Percentiles rank a stretch among this genome's conserved stretches.
These are phyloP conservation scores for Trialeurodes vaporariorum DNA, from an alignment of 1,140 invertebrate species.

Conservation along the genomic window DNA sequence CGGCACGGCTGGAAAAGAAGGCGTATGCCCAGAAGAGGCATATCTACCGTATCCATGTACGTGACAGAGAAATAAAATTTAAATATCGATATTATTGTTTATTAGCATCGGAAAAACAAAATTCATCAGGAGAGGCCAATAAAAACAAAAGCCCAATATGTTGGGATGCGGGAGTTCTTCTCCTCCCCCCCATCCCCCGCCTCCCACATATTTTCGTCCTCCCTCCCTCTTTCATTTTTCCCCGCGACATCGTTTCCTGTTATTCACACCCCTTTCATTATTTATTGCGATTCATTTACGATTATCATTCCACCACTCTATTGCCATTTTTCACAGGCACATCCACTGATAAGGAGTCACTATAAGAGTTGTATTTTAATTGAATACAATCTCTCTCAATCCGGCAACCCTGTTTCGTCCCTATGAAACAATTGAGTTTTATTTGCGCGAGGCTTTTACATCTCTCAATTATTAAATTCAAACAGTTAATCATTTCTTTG, in stretches of 20 bases:
- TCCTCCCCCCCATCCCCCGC: too few relatives aligned
- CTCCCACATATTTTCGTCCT: too few relatives aligned
- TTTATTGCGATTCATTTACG: neutral
- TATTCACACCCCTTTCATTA: neutral
- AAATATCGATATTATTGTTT: neutral
- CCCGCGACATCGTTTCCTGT: neutral
- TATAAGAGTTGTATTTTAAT: too few relatives aligned
- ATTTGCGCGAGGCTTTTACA: too few relatives aligned
- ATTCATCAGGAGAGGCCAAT: neutral
- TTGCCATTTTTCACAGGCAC: too few relatives aligned
- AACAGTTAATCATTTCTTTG: too few relatives aligned
- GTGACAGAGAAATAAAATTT: neutral
- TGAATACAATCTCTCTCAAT: too few relatives aligned
- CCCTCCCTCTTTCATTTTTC: slow-evolving; percentile 1
- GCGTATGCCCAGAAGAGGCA: neutral
- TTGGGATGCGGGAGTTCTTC: too few relatives aligned
- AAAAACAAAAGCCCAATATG: neutral
- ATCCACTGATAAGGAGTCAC: too few relatives aligned
- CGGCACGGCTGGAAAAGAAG: neutral
- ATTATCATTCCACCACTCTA: neutral
- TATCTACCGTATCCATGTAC: neutral
- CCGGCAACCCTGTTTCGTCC: too few relatives aligned
- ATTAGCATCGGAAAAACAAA: neutral
- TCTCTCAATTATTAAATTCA: too few relatives aligned
- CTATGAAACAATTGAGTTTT: too few relatives aligned